A percentile compares a stretch with the other conserved stretches of the same genome.
These are phyloP conservation scores for Collichthys lucidus DNA, from an alignment of 2,113 vertebrate species.

Conservation along the genomic window DNA sequence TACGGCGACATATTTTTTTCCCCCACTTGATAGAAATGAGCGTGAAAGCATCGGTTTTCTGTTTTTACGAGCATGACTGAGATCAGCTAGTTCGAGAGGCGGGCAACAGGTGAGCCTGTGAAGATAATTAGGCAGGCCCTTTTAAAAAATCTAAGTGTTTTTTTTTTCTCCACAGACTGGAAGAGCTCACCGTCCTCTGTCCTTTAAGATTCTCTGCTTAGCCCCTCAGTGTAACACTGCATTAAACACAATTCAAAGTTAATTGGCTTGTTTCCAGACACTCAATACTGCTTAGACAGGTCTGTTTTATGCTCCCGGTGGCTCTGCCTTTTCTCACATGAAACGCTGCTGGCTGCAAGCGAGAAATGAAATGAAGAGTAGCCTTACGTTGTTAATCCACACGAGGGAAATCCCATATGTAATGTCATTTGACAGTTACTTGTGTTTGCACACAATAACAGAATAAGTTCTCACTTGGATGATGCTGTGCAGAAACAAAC, in stretches of 20 bases:
- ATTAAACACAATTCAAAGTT: slow-evolving; percentile 20
- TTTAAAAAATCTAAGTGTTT: slow-evolving; percentile 10
- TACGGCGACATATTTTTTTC: neutral
- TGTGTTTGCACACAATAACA: slow-evolving; percentile 25
- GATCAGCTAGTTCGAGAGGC: neutral
- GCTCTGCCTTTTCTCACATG: slow-evolving; percentile 25
- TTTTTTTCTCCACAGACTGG: no score
- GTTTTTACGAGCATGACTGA: neutral
- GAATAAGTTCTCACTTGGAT: neutral
- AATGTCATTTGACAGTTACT: slow-evolving; percentile 21
- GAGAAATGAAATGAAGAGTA: slow-evolving; percentile 20
- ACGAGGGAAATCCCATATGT: neutral
- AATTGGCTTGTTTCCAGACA: slow-evolving; percentile 52
- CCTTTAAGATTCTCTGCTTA: neutral
- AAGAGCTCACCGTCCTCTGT: neutral
- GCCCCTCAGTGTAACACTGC: neutral
- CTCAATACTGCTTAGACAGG: slow-evolving; percentile 15
- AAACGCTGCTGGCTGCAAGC: slow-evolving; percentile 30
- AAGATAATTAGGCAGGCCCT: neutral
- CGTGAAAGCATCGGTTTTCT: neutral
- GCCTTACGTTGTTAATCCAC: slow-evolving; percentile 35
- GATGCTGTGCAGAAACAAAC: neutral
- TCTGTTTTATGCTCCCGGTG: slow-evolving; percentile 29
- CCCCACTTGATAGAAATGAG: neutral
- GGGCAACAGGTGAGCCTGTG: neutral